These are phyloP conservation scores for Amphibalanus amphitrite DNA, from an alignment of 1,140 invertebrate species.

Conservation along the genomic window DNA sequence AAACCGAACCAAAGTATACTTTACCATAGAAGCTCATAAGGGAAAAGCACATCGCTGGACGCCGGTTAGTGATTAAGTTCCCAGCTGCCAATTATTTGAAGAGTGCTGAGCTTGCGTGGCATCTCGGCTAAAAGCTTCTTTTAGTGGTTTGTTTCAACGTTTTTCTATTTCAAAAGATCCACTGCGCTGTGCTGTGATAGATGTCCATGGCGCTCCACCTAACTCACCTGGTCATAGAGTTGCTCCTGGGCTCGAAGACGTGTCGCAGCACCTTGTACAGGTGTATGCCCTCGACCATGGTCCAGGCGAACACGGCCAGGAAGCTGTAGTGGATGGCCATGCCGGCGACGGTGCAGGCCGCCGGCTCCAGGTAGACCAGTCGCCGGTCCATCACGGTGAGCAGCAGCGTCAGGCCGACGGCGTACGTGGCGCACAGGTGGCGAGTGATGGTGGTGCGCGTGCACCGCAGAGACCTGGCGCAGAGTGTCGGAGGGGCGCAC, in stretches of 20 bases:
- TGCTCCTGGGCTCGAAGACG: conserved; percentile 3
- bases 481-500: too few species aligned
- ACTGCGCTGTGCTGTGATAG: too few species aligned
- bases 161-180: too few species aligned
- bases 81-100: too few species aligned
- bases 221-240: neutral
- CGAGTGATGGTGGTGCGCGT: neutral
- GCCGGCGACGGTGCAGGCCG: conserved; percentile 9
- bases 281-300: conserved; percentile 14
- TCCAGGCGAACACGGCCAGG: conserved; percentile 13
- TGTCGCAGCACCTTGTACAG: conserved; percentile 12
- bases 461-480: neutral
- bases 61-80: too few species aligned
- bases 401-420: neutral
- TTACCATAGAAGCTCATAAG: too few species aligned
- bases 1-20: too few species aligned
- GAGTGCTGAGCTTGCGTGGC: too few species aligned
- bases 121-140: too few species aligned
- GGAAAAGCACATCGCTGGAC: too few species aligned
- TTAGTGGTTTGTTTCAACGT: too few species aligned
- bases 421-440: neutral
- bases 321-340: conserved; percentile 12
- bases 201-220: too few species aligned
- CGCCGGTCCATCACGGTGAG: neutral
- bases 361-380: neutral